A percentile compares a stretch with the other conserved stretches of the same genome.
phyloP scores from a whole-genome alignment of 2,113 vertebrate species.

The Pachycephala philippinensis region DNA sequence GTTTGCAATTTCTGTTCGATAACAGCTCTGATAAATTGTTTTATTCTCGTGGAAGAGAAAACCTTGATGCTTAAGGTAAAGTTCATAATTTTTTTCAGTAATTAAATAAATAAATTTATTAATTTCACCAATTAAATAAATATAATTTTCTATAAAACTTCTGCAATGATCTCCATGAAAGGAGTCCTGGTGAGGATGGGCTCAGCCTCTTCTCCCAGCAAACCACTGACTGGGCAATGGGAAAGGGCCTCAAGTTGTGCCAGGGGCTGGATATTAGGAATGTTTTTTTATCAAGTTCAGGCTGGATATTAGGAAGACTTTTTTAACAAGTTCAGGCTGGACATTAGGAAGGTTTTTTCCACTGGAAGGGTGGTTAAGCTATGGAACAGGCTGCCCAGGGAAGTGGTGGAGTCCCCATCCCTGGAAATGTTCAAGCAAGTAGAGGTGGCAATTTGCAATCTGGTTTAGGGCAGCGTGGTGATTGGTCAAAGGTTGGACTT shows the following conservation, averaged over 20 bases:
- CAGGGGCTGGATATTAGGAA: not conserved
- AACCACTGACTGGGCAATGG: not conserved
- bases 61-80: not conserved
- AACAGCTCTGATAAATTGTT: not conserved
- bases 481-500: not conserved
- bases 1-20: not conserved
- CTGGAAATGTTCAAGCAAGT: no score
- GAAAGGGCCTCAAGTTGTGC: not conserved
- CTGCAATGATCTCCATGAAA: not conserved
- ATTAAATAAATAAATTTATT: not conserved
- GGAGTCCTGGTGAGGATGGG: rapidly evolving
- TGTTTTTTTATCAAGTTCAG: no score
- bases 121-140: not conserved
- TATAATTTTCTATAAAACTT: rapidly evolving
- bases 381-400: not conserved
- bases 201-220: not conserved
- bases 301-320: no score
- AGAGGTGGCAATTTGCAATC: no score
- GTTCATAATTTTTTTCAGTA: rapidly evolving
- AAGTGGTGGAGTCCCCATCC: not conserved
- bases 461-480: not conserved
- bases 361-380: not conserved
- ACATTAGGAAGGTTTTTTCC: no score
- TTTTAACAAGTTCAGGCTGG: not conserved
- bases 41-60: not conserved